phyloP scores from a whole-genome alignment of 2,888 invertebrate genomes.

The Folsomia candida region DNA sequence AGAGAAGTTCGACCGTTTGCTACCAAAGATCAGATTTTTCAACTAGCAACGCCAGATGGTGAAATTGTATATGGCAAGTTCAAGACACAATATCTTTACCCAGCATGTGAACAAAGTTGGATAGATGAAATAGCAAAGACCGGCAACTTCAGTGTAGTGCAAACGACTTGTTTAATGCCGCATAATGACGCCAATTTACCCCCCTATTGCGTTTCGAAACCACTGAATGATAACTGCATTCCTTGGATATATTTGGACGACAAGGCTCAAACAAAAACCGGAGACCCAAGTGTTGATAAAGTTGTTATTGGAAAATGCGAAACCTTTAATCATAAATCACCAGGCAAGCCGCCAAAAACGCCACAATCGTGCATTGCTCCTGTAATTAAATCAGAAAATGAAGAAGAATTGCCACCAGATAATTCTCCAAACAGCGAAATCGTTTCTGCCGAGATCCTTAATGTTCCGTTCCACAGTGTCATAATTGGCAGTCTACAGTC shows the following conservation, averaged over 20 bases:
- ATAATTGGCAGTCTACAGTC: conserved; percentile 28
- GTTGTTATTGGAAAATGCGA: background rate
- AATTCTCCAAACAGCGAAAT: background rate
- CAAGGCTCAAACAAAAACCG: background rate
- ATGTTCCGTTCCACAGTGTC: conserved; percentile 20
- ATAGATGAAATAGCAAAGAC: too few species aligned
- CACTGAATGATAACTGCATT: background rate
- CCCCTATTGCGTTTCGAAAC: background rate
- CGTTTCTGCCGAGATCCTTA: conserved; percentile 3
- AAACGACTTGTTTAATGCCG: background rate
- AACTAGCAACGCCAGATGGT: conserved; percentile 35
- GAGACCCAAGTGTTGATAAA: too few species aligned
- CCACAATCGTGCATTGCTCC: background rate
- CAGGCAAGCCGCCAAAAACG: background rate
- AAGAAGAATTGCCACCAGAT: background rate
- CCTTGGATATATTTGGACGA: background rate
- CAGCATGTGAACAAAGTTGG: background rate
- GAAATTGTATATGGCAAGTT: conserved; percentile 40
- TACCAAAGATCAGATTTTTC: conserved; percentile 33
- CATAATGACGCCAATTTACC: background rate
- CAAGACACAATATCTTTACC: background rate
- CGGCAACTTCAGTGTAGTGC: background rate
- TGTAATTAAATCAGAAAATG: background rate
- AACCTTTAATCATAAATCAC: too few species aligned
- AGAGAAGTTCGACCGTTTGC: conserved; percentile 37